A percentile compares a stretch with the other conserved stretches of the same genome.
These are phyloP conservation scores for Ptychoptera contaminata DNA, from an alignment of 2,888 invertebrate species.

Conservation along the genomic window DNA sequence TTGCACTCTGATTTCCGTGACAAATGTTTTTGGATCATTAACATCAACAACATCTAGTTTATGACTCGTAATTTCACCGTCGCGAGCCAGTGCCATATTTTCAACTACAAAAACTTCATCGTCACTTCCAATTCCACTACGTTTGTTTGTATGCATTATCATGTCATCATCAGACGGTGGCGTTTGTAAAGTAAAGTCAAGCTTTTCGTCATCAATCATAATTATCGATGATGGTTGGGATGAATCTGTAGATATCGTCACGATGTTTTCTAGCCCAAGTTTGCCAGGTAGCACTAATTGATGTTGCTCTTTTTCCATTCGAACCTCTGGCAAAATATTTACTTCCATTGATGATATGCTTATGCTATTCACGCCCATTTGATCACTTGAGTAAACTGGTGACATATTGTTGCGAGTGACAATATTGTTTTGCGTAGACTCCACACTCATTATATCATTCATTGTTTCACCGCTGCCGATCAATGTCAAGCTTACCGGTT, in stretches of 20 bases:
- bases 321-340: constrained; percentile 2
- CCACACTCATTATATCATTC: background rate
- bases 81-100: constrained; percentile 5
- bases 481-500: constrained; percentile 9
- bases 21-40: constrained; percentile 6
- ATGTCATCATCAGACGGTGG: constrained; percentile 7
- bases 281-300: background rate
- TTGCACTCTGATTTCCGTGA: constrained; percentile 9
- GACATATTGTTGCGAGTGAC: constrained; percentile 7
- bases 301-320: background rate
- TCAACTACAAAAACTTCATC: constrained; percentile 6
- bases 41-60: background rate
- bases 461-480: background rate
- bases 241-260: constrained; percentile 33
- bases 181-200: constrained; percentile 15
- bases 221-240: constrained; percentile 20
- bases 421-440: background rate
- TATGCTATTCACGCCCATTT: constrained; percentile 10
- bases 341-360: constrained; percentile 10
- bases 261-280: constrained; percentile 12
- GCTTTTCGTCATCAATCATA: constrained; percentile 19
- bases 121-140: constrained; percentile 10
- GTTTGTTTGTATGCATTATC: constrained; percentile 15
- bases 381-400: constrained; percentile 10
- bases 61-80: background rate